Conservation (phyloP, 2,113 vertebrate species). For the Halcyon senegalensis region DNA sequence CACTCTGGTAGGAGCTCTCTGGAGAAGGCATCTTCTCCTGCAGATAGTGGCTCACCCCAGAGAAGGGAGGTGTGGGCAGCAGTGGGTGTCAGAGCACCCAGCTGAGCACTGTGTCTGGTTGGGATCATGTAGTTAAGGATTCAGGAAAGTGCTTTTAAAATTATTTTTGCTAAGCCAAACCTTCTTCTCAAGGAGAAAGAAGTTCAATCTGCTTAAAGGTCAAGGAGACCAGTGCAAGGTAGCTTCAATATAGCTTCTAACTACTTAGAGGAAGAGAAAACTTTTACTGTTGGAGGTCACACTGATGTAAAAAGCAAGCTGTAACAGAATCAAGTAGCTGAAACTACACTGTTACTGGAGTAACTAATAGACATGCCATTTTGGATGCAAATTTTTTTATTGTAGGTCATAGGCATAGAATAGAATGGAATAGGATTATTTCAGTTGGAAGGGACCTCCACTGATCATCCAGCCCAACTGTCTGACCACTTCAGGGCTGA, state of each 20-base stretch:
- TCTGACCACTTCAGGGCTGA: background rate
- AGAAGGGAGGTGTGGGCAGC: fast-evolving
- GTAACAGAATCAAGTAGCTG: background rate
- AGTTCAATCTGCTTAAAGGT: background rate
- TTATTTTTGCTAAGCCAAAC: background rate
- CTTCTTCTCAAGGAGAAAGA: background rate
- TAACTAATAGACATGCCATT: background rate
- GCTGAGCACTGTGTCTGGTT: fast-evolving
- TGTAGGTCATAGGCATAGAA: background rate
- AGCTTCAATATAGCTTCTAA: background rate
- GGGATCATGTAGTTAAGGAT: background rate
- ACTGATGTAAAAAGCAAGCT: background rate
- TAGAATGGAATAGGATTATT: background rate
- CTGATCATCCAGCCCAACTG: background rate
- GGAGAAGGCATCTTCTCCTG: background rate
- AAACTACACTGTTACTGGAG: background rate
- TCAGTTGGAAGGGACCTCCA: background rate
- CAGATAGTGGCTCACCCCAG: background rate
- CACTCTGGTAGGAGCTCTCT: background rate
- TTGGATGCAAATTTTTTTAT: background rate
- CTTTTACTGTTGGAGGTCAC: background rate
- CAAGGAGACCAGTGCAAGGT: background rate
- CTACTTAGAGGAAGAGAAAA: background rate
- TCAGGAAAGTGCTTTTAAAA: background rate
- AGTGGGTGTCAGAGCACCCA: fast-evolving